phyloP scores from a whole-genome alignment of 2,113 vertebrate species.

The Seriola aureovittata region DNA sequence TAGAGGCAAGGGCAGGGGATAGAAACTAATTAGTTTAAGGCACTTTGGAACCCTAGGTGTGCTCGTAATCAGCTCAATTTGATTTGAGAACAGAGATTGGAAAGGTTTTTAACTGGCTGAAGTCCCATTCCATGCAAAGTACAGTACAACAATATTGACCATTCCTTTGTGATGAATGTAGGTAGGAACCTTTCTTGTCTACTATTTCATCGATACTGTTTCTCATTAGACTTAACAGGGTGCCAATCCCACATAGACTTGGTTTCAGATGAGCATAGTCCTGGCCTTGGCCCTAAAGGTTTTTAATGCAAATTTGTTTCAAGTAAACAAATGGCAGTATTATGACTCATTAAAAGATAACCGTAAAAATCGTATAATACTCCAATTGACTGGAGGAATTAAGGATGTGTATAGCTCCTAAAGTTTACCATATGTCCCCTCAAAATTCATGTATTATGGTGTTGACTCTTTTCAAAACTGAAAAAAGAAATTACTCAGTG shows the following conservation, averaged over 20 bases:
- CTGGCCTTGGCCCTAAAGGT: background rate
- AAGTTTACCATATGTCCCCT: too few species aligned
- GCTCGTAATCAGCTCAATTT: constrained; percentile 43
- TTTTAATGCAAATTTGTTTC: constrained; percentile 5
- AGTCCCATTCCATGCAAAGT: constrained; percentile 20
- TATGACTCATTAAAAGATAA: background rate
- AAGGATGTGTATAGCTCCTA: too few species aligned
- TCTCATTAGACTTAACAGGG: background rate
- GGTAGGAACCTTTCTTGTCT: constrained; percentile 3
- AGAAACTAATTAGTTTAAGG: constrained; percentile 51
- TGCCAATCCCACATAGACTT: background rate
- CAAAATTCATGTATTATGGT: too few species aligned
- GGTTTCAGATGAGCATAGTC: background rate
- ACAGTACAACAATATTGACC: background rate
- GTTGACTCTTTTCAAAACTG: too few species aligned
- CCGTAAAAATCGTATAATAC: background rate
- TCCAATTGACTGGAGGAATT: background rate
- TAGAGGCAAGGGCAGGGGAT: constrained; percentile 30
- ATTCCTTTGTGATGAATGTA: constrained; percentile 12
- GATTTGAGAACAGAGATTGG: constrained; percentile 49
- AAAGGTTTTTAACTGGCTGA: constrained; percentile 62
- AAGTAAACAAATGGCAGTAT: background rate
- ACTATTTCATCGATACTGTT: background rate
- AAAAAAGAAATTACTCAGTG: too few species aligned
- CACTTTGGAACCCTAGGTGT: constrained; percentile 48